Conservation (phyloP, 2,113 vertebrate genomes). For the Murina feae region DNA sequence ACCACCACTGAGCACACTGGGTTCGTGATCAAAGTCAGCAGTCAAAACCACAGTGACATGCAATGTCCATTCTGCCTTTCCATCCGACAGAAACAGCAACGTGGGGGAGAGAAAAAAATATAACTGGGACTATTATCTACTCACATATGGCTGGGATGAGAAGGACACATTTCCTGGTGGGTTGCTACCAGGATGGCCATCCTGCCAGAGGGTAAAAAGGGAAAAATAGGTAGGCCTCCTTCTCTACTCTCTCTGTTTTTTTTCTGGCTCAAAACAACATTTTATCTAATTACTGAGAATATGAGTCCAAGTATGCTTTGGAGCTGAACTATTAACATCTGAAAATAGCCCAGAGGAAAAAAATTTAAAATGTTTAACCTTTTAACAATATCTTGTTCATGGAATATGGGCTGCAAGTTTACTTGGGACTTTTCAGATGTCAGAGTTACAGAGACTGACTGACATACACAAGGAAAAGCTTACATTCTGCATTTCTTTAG, state of each 20-base stretch:
- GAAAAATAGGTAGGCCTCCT: not conserved
- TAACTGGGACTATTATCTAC: not conserved
- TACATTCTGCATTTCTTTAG: not conserved
- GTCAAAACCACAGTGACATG: slow-evolving; percentile 27
- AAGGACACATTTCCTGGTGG: not conserved
- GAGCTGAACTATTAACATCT: not conserved
- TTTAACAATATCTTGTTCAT: not conserved
- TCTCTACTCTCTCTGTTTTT: not conserved
- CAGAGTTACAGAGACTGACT: not conserved
- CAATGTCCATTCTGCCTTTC: not conserved
- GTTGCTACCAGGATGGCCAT: not conserved
- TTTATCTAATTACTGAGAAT: not conserved
- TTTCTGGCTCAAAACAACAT: not conserved
- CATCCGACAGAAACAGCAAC: not conserved
- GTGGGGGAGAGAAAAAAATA: not conserved
- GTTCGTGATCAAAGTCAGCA: not conserved
- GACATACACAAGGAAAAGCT: not conserved
- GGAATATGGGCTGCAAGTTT: not conserved
- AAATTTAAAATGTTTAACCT: slow-evolving; percentile 27
- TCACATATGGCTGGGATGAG: not conserved
- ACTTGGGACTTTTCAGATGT: not conserved
- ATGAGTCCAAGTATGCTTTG: not conserved
- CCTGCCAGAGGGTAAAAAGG: not conserved
- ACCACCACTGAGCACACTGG: not conserved
- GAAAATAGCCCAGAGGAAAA: not conserved